A percentile compares a stretch with the other conserved stretches of the same genome.
Evolutionary conservation across 2,888 invertebrate species (phyloP).

Genomic region (Rotaria sp.): DNA sequence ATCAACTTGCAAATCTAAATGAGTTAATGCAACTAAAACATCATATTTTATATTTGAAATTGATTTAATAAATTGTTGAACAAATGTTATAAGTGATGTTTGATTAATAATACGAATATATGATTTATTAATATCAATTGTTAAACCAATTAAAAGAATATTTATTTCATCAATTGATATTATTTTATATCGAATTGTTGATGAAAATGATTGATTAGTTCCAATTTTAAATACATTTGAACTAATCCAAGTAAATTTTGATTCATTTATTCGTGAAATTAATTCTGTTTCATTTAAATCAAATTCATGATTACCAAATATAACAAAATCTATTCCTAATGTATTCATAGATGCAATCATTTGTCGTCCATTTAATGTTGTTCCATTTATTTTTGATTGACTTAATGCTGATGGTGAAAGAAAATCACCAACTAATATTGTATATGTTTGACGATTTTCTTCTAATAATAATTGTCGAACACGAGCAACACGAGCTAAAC

Average conservation of each 20-base stretch:
- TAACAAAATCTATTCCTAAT: neutral
- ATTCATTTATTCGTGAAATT: neutral
- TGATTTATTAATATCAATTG: neutral
- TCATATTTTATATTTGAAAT: neutral
- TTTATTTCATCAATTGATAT: neutral
- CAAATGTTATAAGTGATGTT: neutral
- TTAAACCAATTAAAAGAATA: neutral
- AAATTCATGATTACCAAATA: constrained; percentile 28
- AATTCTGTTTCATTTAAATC: neutral
- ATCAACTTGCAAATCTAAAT: neutral
- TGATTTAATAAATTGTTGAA: neutral
- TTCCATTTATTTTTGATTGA: neutral
- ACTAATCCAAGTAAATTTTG: constrained; percentile 7
- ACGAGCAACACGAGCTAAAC: constrained; percentile 15
- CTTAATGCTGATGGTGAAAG: constrained; percentile 17
- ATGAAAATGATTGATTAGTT: neutral
- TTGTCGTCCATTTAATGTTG: constrained; percentile 1
- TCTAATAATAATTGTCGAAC: constrained; percentile 4
- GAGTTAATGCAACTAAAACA: constrained; percentile 12
- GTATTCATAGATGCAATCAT: neutral
- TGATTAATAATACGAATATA: neutral
- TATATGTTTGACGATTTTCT: neutral
- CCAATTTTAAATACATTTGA: neutral
- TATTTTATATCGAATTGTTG: neutral
- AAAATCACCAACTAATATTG: neutral